These are phyloP conservation scores for Iguana delicatissima DNA, from an alignment of 2,797 vertebrate species.

Conservation along the genomic window DNA sequence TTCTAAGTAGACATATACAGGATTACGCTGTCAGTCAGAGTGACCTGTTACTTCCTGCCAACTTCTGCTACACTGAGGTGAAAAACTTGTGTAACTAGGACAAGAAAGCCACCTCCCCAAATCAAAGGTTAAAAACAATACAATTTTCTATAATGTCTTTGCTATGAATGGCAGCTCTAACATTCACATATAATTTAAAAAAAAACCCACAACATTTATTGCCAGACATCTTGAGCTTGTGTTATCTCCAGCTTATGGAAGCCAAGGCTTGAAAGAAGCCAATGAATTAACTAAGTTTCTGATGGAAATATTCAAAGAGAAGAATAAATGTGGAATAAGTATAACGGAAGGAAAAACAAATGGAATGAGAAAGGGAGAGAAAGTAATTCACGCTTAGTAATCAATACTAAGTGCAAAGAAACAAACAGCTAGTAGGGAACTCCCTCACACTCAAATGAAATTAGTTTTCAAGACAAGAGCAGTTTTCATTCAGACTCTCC, in stretches of 20 bases:
- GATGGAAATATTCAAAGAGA: background rate
- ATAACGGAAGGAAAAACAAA: background rate
- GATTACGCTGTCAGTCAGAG: background rate
- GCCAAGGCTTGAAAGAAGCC: background rate
- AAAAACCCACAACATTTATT: background rate
- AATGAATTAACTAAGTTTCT: background rate
- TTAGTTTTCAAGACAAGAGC: background rate
- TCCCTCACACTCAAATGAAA: background rate
- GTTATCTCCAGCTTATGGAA: constrained; percentile 6
- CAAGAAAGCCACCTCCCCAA: accelerated
- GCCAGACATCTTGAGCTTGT: background rate
- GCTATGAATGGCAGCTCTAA: accelerated
- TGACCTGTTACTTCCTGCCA: background rate
- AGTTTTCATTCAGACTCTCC: background rate
- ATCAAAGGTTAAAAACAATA: accelerated
- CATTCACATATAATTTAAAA: background rate
- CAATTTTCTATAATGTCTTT: background rate
- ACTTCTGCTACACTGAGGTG: background rate
- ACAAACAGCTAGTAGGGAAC: background rate
- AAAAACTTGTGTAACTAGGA: accelerated
- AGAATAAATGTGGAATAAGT: constrained; percentile 18
- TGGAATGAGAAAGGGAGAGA: background rate
- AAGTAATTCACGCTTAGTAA: background rate
- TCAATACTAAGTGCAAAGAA: background rate
- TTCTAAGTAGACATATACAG: background rate